These are phyloP conservation scores for Xyliphius kryptos DNA, from an alignment of 2,113 vertebrate species.

Conservation along the genomic window DNA sequence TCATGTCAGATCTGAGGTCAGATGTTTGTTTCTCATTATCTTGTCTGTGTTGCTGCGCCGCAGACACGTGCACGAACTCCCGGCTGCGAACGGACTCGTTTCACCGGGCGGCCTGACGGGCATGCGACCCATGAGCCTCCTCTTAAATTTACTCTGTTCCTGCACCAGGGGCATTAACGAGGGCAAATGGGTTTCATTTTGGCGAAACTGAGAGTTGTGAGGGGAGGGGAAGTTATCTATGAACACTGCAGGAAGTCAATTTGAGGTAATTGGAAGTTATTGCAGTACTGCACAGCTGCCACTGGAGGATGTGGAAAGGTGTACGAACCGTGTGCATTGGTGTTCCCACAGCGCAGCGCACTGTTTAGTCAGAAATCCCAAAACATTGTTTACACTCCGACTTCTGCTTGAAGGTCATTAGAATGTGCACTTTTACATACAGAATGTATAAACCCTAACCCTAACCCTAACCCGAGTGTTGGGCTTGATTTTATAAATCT, in stretches of 20 bases:
- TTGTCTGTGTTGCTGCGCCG: constrained; percentile 11
- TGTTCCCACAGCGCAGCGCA: background rate
- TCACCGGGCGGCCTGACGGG: constrained; percentile 13
- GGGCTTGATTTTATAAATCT: too few relatives aligned
- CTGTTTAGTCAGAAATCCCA: background rate
- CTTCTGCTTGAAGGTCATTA: too few relatives aligned
- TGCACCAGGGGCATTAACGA: constrained; percentile 12
- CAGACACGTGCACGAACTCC: constrained; percentile 6
- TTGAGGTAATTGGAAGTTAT: constrained; percentile 14
- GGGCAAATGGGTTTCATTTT: constrained; percentile 14
- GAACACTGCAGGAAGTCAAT: constrained; percentile 14
- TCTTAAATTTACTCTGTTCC: constrained; percentile 14
- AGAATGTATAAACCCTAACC: too few relatives aligned
- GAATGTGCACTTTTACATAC: too few relatives aligned
- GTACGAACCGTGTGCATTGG: background rate
- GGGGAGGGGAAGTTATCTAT: constrained; percentile 15
- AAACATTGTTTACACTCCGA: background rate
- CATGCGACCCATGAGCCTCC: constrained; percentile 11
- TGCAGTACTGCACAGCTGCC: constrained; percentile 6
- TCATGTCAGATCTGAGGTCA: constrained; percentile 20
- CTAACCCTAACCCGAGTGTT: too few relatives aligned
- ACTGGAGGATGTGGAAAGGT: constrained; percentile 25
- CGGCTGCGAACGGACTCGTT: constrained; percentile 10
- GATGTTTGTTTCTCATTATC: background rate
- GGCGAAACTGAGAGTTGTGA: background rate